A percentile compares a stretch with the other conserved stretches of the same genome.
Evolutionary conservation across 2,113 vertebrate species (phyloP).

Genomic region (Varanus salvator): DNA sequence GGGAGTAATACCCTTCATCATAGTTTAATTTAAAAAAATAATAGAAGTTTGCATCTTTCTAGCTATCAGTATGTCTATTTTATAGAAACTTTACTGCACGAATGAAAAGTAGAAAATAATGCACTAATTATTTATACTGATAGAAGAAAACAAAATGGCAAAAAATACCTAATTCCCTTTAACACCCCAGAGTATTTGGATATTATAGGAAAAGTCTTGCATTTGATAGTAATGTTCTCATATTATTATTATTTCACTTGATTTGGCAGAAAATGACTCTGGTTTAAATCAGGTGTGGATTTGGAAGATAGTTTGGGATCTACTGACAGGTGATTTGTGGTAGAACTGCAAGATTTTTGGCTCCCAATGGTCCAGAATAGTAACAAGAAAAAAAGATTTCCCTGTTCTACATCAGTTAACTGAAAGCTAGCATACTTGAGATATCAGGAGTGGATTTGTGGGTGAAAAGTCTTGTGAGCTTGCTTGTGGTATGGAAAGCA

Average conservation of each 20-base stretch:
- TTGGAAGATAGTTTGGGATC: no score
- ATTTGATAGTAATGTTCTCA: background rate
- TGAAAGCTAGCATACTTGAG: no score
- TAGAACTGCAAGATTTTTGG: no score
- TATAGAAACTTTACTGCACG: constrained; percentile 24
- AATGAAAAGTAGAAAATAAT: constrained; percentile 8
- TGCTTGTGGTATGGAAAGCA: no score
- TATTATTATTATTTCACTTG: constrained; percentile 30
- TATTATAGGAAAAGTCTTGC: constrained; percentile 16
- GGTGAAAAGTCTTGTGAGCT: no score
- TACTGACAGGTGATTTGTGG: no score
- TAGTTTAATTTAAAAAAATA: constrained; percentile 56
- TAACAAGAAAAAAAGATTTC: no score
- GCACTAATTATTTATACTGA: constrained; percentile 22
- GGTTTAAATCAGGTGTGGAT: constrained; percentile 1
- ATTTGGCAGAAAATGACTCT: background rate
- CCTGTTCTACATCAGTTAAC: no score
- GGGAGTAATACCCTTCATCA: constrained; percentile 25
- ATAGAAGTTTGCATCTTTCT: background rate
- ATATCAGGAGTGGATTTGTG: no score
- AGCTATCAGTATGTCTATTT: no score
- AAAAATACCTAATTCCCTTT: constrained; percentile 41
- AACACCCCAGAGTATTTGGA: constrained; percentile 20
- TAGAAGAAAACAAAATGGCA: constrained; percentile 9
- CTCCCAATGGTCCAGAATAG: no score